Base-by-base conservation (phyloP, 2,797 vertebrate species). In the Periparus ater region DNA sequence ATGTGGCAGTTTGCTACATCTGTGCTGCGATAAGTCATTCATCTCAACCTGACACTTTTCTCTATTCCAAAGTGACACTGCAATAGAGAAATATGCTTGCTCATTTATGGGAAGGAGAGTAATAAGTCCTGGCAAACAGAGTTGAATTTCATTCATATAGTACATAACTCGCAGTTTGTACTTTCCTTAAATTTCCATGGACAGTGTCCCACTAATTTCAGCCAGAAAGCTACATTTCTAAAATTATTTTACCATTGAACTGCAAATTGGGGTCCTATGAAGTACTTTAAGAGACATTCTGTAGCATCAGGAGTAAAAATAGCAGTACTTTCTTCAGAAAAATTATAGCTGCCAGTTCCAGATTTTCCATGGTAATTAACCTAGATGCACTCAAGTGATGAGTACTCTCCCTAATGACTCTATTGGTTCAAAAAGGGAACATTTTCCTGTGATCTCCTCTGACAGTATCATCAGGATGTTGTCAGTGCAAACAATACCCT, bases 401-500 rank as follows among this genome's bases (percentile, higher is more conserved):
- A 98, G 98, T 98, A 98, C 98, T 98, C 98, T 98, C 97, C 99
- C 98, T 98, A 98, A 98, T 98, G 98, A 98, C 98, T 98, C 98
- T 95, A 97, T 96, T 83, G 94, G 91, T 98, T 98, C 98, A 98
- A 98, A 98, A 98, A 98, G 97, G 95, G 96, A 97, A 97, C 96
- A 96, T 93, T 97, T 98, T 97, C 98, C 97, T 97, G 98, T 97
- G 95, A 96, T 96, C 96, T 95, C 89, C 92, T 97, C 98, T 96
- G 97, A 98, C 97, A 98, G 98, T 97, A 98, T 98, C 98, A 98
- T 98, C 98, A 98, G 98, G 98, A 98, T 98, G 98, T 98, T 98
- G 98, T 99, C 99, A 98, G 94, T 93, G 97, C 98, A 98, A 98
- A 99, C 98, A 99, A 99, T 99, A 96, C 98, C 92, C 98, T 99